Evolutionary conservation across 64 coral and sea anemone genomes (phyloP), one percentile per base, ranked within the genome.

Genomic region (Porites australiensis): DNA sequence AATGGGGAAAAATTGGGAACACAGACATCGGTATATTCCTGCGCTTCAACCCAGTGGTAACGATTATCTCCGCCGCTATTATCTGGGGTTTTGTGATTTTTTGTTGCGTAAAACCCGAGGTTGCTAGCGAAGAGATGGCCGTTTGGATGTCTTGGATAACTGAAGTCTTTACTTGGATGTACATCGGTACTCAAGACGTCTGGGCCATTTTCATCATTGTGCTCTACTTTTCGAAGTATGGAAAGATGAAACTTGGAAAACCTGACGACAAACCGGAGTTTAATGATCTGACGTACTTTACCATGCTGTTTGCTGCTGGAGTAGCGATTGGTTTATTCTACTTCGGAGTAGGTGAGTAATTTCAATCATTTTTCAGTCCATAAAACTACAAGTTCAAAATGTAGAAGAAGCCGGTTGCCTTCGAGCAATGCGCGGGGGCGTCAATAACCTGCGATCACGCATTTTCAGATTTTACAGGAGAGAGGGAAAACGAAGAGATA

Each of bases 1-100:
- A 76, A 76, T 76, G 73, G 73, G 73, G 73, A 10, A 48, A 44
- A 12, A 51, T 76, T 47, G 46, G 73, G 50, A 76, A 50, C 6
- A 47, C 8, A 2, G 15, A 50, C 0, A 4, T 76, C 19, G 73
- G 73, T 3, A 76, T 76, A 8, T 76, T 76, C 46, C 46, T 95
- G 44, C 73, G 79, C n/a, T 69, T 95, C 46, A 95, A 95, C 69
- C 93, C 93, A 13, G 93, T 95, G 4, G 93, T 95, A 8, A 95
- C 93, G 3, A 13, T 95, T 13, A 43, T 86, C 6, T 95, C 93
- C 51, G 93, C 88, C 15, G 14, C 91, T 9, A 79, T 95, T 5
- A 95, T 95, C 18, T 95, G 93, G 93, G 62, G 27, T 14, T 91
- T 91, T 5, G 93, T 90, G 16, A 79, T 90, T 6, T 83, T 55